Base-by-base conservation (phyloP, 2,113 vertebrate genomes). In the Lepus americanus region DNA sequence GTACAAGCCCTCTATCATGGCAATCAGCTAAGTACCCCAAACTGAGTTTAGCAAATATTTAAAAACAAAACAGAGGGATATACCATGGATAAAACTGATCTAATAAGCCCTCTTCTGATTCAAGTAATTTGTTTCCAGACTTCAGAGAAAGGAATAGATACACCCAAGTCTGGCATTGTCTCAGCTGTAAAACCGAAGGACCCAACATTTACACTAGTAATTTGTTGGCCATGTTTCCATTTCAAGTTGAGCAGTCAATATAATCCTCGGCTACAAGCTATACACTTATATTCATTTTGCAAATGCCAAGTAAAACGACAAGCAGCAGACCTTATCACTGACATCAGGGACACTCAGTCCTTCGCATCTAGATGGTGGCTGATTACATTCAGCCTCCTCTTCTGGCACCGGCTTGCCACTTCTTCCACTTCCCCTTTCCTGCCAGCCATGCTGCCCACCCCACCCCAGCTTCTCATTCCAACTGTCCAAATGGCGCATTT, bases 401-500 rank as follows among this genome's bases (percentile, higher is more conserved):
- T 0, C 39, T 27, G 5, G 11, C 59, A 20, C 51, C 25, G 82
- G 25, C 44, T 13, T 19, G 12, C n/a, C 76, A 5, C 6, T 76
- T 72, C 77, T 11, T 6, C 93, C 79, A 70, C 83, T 84, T 94
- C 96, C 84, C 66, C 67, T 70, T 87, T 84, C 84, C 36, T 16
- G 16, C 5, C 66, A 27, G 80, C 51, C 31, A 1, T 14, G 67
- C 96, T 27, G 61, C 84, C 92, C 73, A 25, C 88, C 79, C 55
- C 16, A 0, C 1, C 19, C 55, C 55, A 0, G n/a, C 82, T 39
- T 33, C 49, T 20, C 6, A 0, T 33, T 59, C 44, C 44, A 44
- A 44, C 61, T 27, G 51, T 29, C 82, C 79, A 7, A 53, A 59
- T 0, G 16, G 53, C 19, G 1, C 0, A 51, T 5, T 9, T 19